These are phyloP conservation scores for Sylvia borin DNA, from an alignment of 2,797 vertebrate species.

Conservation along the genomic window DNA sequence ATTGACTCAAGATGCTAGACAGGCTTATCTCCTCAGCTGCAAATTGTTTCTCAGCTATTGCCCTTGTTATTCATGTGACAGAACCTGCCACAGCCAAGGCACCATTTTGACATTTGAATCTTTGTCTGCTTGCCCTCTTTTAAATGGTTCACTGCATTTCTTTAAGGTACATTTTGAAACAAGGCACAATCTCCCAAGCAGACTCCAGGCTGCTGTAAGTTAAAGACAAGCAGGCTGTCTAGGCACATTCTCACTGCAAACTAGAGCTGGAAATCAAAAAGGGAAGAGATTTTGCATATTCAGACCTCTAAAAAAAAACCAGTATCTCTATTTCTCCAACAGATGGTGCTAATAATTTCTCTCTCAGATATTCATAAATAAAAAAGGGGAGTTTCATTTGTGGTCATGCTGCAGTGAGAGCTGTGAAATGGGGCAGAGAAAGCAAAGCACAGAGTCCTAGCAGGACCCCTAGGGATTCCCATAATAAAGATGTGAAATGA, in stretches of 20 bases:
- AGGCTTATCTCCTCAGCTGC: neutral
- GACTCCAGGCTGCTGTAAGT: neutral
- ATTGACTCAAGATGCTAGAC: neutral
- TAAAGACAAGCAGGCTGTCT: neutral
- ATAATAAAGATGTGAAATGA: neutral
- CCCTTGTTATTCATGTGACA: constrained; percentile 31
- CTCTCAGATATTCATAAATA: neutral
- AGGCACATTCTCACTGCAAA: neutral
- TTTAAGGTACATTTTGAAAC: constrained; percentile 22
- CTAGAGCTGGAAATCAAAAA: neutral
- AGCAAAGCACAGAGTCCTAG: neutral
- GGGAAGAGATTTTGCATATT: neutral
- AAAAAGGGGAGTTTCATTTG: neutral
- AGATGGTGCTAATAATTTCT: constrained; percentile 62
- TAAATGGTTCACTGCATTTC: constrained; percentile 27
- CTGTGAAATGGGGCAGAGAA: neutral
- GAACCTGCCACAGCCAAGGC: neutral
- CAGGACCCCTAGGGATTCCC: neutral
- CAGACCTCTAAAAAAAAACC: neutral
- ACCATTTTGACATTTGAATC: constrained; percentile 40
- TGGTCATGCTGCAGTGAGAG: neutral
- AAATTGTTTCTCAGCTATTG: constrained; percentile 21
- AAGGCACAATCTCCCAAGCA: neutral
- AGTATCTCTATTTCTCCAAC: constrained; percentile 26
- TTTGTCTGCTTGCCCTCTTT: constrained; percentile 32